Base-by-base conservation (phyloP, 92 coral and sea anemone genomes). In the Umimayanthus kanabou region DNA sequence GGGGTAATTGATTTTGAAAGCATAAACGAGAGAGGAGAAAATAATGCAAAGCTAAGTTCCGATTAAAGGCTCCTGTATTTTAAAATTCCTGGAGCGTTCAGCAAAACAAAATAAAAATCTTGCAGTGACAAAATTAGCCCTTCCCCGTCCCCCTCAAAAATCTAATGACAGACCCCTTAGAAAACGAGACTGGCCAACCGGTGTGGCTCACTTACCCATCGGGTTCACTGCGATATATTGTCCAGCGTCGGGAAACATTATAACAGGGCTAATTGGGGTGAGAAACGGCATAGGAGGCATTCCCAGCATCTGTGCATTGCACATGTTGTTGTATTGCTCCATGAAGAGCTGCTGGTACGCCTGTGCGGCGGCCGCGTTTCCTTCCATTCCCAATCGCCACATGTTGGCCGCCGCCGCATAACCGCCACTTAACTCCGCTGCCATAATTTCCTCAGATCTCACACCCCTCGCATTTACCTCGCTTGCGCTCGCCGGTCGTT, bases 291-390 rank as follows among this genome's bases (percentile, higher is more conserved):
- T 70, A 29, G 87, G 28, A 9, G 33, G 77, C 77, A 82, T 71
- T 18, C 87, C 87, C 40, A 83, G 39, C 87, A 83, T 83, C 78
- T 83, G 87, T 7, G 87, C 78, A 28, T 83, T 83, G 50, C 74
- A 83, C 79, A 83, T 83, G 23, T 57, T 80, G 74, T 81, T 81
- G 25, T 80, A 80, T 4, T 71, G 65, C 33, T 83, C 87, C 87
- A 83, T 45, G n/a, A 83, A 70, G 10, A 67, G 77, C 45, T 49
- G 87, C 25, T 70, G 74, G 20, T 75, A 75, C 20, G 79, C 79
- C n/a, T 33, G 39, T 1, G 79, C 79, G 0, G 79, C 79, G 10
- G 79, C 79, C 25, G 79, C 66, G 39, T 83, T 83, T 29, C 77
- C 87, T 22, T 83, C 87, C 77, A 53, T 53, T 23, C 77, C 87